Base-by-base conservation (phyloP, 2,797 vertebrate genomes). In the Luscinia megarhynchos region DNA sequence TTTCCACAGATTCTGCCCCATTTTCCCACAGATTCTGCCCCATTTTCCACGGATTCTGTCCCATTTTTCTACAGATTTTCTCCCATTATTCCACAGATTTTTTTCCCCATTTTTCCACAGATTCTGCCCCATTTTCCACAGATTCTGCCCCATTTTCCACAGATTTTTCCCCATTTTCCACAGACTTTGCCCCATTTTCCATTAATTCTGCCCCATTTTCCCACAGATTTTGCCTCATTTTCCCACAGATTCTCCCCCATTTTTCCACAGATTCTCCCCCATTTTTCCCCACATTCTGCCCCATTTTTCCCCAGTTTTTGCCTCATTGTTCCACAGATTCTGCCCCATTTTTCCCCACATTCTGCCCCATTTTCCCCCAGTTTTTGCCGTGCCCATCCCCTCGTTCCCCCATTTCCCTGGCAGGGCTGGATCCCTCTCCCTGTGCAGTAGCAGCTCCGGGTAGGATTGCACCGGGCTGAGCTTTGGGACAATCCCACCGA, bases 81-180 rank as follows among this genome's bases (percentile, higher is more conserved):
- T 11, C 20, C 8, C 45, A 45, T 45, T 45, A 3, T 45, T 11
- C 26, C 38, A 32, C 4, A 1, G 16, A 41, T 70, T 54, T 43
- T 55, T 0, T 23, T n/a, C n/a, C 51, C 12, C 18, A 20, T 50
- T 18, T n/a, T 70, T 1, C 68, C 12, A n/a, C 2, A 0, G 8
- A 50, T 15, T 50, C 19, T 50, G 0, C 24, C 12, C 18, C 32
- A 27, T 21, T 38, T 38, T 38, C 48, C 23, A 45, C 46, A 23
- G 22, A 22, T 23, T 46, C 11, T 46, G 20, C 45, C 22, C 6
- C 45, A 46, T 46, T 46, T 23, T 46, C 12, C 45, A 14, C 48
- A 48, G 48, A 48, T 48, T 48, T 15, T 48, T 4, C 46, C 46
- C 7, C 46, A 48, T 48, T 48, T 24, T 48, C 46, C 46, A 12